Evolutionary conservation across 2,113 vertebrate species (phyloP), one percentile per base, ranked within the genome.

Genomic region (Mastomys natalensis): DNA sequence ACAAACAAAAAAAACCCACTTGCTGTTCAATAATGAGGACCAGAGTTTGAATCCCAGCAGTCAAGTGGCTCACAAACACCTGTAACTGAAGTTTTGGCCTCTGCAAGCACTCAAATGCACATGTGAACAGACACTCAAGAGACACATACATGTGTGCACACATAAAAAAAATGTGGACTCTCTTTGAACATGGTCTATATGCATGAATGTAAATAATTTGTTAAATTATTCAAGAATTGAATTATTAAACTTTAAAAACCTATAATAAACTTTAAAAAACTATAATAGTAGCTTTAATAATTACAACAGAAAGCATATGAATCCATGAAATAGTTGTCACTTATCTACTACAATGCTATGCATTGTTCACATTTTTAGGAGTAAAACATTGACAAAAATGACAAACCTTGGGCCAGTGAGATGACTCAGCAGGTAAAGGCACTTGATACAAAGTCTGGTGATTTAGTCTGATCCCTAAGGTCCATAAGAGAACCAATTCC

Each of bases 381-480:
- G 53, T 70, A 87, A 81, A 90, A 91, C 22, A 89, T 29, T 34
- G 34, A 87, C 51, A 93, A 93, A 93, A 94, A 9, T 94, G 60
- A 90, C 81, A 97, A 68, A 87, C 11, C 34, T 31, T 94, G 10
- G 40, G 84, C 29, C 84, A 87, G 84, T 68, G 31, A 87, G 84
- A 68, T 87, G 62, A 48, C 43, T 68, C 62, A 37, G 84, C 62
- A 86, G 81, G 45, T 37, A 37, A 51, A 37, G 62, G 43, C 26
- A 48, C 29, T 9, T 37, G 62, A 48, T 34, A 21, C 45, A 45
- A 34, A 68, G 62, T 22, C 29, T 37, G 62, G 43, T 48, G 29
- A 68, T 48, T 37, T 51, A 48, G 17, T 87, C 21, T 51, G 84
- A 48, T 37, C 17, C 31, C 43, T 34, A 68, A 48, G 62, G 19